Base-by-base conservation (phyloP, 2,113 vertebrate species). In the Bolborhynchus lineola region DNA sequence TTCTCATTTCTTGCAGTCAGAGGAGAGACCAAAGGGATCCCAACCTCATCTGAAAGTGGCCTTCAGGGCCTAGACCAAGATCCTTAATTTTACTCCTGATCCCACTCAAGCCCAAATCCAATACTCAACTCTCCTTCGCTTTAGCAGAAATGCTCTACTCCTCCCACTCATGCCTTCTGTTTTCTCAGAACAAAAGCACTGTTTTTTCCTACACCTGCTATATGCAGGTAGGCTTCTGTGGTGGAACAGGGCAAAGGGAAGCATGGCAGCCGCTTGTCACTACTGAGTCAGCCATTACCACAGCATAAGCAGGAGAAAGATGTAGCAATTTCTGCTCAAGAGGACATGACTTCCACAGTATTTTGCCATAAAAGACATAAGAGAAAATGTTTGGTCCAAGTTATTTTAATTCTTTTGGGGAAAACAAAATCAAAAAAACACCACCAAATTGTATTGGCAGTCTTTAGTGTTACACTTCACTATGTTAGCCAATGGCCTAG, bases 31-130 rank as follows among this genome's bases (percentile, higher is more conserved):
- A 2, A 68, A 65, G 11, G 20, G 23, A 44, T 50, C 20, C 4
- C 28, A 78, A 11, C 14, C 7, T 33, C 31, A 41, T 10, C 21
- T 59, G 2, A 0, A 19, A 28, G 7, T 29, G 31, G 5, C 5
- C 47, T 55, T 46, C 3, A 8, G 12, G 29, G 28, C 17, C 24
- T 33, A 64, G 2, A 26, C 17, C 25, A 41, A 81, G 39, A n/a
- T 15, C 7, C 3, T 81, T 16, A 50, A 0, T 39, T 33, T 42
- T 60, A 47, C 7, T 60, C 1, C 3, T 69, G 21, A 5, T 35
- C 16, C 6, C 5, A 10, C 25, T 10, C 9, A 80, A 83, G n/a
- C 4, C 21, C 37, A 53, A 15, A 63, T 35, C 26, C 53, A 4
- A 23, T 63, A 8, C 24, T 5, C 8, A 3, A 2, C 4, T 74